A percentile compares a stretch with the other conserved stretches of the same genome.
phyloP scores from a whole-genome alignment of 2,888 invertebrate species.

The Eupeodes luniger region DNA sequence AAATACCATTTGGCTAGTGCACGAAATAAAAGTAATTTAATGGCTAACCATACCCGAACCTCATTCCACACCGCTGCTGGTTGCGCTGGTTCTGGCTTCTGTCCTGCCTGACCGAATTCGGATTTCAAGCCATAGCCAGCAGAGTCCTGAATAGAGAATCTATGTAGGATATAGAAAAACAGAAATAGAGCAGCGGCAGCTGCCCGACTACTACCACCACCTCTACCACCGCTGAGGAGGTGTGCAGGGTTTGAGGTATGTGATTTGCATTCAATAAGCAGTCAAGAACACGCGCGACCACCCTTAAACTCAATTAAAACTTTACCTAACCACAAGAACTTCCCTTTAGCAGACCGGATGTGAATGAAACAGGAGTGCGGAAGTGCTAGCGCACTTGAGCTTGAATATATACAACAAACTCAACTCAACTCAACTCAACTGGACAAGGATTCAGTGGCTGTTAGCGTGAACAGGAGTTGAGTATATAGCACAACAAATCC shows the following conservation, averaged over 20 bases:
- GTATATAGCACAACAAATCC: slow-evolving; percentile 60
- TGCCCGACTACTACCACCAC: too few species aligned
- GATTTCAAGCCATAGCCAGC: neutral
- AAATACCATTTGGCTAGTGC: slow-evolving; percentile 49
- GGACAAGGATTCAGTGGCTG: slow-evolving; percentile 61
- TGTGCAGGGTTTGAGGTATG: slow-evolving; percentile 41
- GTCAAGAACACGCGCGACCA: slow-evolving; percentile 76
- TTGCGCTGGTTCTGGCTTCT: neutral
- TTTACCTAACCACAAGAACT: slow-evolving; percentile 73
- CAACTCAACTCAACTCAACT: slow-evolving; percentile 42
- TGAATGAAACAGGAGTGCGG: slow-evolving; percentile 32
- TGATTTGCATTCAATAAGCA: slow-evolving; percentile 76
- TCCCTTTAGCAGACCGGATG: slow-evolving; percentile 34
- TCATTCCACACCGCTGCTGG: neutral
- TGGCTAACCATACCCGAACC: slow-evolving; percentile 42
- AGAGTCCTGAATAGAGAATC: neutral
- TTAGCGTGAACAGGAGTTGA: slow-evolving; percentile 25
- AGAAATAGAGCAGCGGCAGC: neutral
- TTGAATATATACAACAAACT: neutral
- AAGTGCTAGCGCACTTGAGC: slow-evolving; percentile 34
- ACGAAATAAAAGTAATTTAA: slow-evolving; percentile 69
- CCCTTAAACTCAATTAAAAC: slow-evolving; percentile 76
- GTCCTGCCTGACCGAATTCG: neutral
- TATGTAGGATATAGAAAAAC: neutral
- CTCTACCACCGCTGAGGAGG: neutral